Conservation (phyloP, 1,140 invertebrate species). For the Camponotus pennsylvanicus region DNA sequence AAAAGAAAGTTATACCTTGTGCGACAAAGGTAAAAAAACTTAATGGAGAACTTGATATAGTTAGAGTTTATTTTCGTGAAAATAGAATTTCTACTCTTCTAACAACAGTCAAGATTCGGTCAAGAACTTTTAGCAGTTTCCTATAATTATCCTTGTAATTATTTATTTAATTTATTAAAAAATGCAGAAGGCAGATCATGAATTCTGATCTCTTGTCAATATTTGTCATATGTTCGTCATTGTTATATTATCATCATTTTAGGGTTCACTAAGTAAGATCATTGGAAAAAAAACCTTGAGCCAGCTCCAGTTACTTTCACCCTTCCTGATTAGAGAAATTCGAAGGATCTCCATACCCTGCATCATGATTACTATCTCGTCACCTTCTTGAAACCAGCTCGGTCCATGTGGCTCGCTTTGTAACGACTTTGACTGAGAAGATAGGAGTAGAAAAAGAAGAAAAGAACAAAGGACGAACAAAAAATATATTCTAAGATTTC, state of each 20-base stretch:
- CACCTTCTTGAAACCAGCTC: constrained; percentile 83
- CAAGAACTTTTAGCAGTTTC: neutral
- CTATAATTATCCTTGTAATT: neutral
- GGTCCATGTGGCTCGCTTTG: constrained; percentile 74
- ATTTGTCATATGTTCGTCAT: constrained; percentile 9
- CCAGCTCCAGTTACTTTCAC: constrained; percentile 89
- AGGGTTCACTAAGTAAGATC: constrained; percentile 57
- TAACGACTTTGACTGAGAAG: constrained; percentile 73
- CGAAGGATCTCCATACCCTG: constrained; percentile 88
- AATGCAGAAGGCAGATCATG: constrained; percentile 49
- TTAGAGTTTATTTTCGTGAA: constrained; percentile 5
- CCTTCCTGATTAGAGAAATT: constrained; percentile 87
- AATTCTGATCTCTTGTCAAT: constrained; percentile 36
- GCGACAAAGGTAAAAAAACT: neutral
- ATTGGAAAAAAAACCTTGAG: constrained; percentile 87
- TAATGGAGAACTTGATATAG: constrained; percentile 14
- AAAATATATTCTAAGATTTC: constrained; percentile 14
- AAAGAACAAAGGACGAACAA: constrained; percentile 38
- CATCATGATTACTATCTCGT: constrained; percentile 86
- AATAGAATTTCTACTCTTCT: neutral
- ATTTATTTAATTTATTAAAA: constrained; percentile 5
- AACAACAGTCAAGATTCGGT: constrained; percentile 15
- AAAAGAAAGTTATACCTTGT: constrained; percentile 28
- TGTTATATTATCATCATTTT: neutral
- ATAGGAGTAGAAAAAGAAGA: constrained; percentile 67